Conservation (phyloP, 2,888 invertebrate species). For the Aspidapion aeneum region DNA sequence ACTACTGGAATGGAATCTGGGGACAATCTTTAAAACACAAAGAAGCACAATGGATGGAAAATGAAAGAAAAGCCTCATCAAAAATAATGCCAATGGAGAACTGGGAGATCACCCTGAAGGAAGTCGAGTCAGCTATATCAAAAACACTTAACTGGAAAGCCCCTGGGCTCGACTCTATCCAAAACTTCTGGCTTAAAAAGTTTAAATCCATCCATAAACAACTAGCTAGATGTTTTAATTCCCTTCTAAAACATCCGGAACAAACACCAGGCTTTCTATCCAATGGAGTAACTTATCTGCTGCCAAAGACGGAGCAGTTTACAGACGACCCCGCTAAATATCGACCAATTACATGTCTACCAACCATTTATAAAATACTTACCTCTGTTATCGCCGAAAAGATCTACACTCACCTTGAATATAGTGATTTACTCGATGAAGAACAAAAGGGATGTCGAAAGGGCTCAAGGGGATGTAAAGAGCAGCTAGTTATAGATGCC, state of each 20-base stretch:
- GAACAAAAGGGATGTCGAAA: constrained; percentile 8
- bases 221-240: neutral
- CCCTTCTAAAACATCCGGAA: neutral
- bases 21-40: no score
- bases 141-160: constrained; percentile 2
- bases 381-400: constrained; percentile 2
- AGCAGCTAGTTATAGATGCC: constrained; percentile 1
- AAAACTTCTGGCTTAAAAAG: constrained; percentile 4
- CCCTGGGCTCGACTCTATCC: neutral
- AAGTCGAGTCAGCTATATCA: neutral
- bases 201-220: neutral
- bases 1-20: constrained; percentile 3
- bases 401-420: neutral
- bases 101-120: neutral
- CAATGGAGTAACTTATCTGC: constrained; percentile 1
- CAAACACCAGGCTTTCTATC: neutral
- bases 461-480: neutral
- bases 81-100: neutral
- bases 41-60: neutral
- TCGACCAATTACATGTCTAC: constrained; percentile 3
- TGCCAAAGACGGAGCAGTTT: neutral
- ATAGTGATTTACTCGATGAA: neutral
- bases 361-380: neutral
- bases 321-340: constrained; percentile 1
- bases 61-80: neutral